A percentile compares a stretch with the other conserved stretches of the same genome.
Evolutionary conservation across 2,113 vertebrate species (phyloP).

Genomic region (Orthonyx spaldingii): DNA sequence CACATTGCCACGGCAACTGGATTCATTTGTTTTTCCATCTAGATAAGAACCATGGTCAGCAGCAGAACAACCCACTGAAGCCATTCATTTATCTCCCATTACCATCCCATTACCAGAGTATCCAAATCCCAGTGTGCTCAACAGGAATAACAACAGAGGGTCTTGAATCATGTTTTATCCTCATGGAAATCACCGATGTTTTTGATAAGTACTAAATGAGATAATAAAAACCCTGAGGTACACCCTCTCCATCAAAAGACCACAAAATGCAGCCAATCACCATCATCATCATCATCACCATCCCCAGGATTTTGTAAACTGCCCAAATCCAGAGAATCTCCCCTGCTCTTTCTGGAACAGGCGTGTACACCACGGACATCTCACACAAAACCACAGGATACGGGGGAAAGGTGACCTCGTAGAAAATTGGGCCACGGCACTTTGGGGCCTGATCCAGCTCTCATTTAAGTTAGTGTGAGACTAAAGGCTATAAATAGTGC

Average conservation of each 20-base stretch:
- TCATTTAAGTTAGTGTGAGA: conserved; percentile 39
- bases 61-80: background rate
- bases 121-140: background rate
- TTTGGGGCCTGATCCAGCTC: conserved; percentile 65
- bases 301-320: background rate
- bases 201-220: background rate
- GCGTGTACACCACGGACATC: background rate
- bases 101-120: background rate
- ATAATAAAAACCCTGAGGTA: background rate
- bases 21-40: background rate
- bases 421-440: conserved; percentile 59
- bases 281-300: background rate
- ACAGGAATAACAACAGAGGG: background rate
- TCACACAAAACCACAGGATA: background rate
- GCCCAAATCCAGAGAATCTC: background rate
- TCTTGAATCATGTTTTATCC: background rate
- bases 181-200: background rate
- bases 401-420: conserved; percentile 33
- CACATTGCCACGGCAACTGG: background rate
- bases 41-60: background rate
- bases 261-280: background rate
- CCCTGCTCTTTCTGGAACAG: conserved; percentile 3
- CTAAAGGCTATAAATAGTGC: conserved; percentile 50
- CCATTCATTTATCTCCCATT: background rate
- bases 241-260: background rate